phyloP scores from a whole-genome alignment of 2,797 vertebrate genomes.

The Chiroxiphia lanceolata region DNA sequence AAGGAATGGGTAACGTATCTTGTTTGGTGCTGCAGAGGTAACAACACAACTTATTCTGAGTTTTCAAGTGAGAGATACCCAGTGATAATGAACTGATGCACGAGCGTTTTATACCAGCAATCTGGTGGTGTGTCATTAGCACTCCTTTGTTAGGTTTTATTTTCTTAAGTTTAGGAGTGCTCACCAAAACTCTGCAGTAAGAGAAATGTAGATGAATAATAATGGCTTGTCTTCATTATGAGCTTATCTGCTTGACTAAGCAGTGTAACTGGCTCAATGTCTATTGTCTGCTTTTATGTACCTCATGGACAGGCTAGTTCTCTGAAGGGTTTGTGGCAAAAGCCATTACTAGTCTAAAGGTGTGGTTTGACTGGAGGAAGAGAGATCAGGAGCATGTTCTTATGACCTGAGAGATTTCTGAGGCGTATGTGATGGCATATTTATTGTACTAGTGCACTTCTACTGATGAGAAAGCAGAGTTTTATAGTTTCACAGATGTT shows the following conservation, averaged over 20 bases:
- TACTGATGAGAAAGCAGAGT: not conserved
- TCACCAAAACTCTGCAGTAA: not conserved
- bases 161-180: not conserved
- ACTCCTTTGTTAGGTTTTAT: not conserved
- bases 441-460: not conserved
- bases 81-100: not conserved
- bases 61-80: not conserved
- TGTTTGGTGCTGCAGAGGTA: not conserved
- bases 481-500: not conserved
- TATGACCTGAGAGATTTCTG: not conserved
- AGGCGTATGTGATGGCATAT: not conserved
- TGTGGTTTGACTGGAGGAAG: not conserved
- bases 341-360: not conserved
- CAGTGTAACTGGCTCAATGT: not conserved
- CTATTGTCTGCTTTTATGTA: not conserved
- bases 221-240: not conserved
- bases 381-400: not conserved
- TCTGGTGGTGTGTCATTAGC: not conserved
- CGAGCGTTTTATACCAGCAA: not conserved
- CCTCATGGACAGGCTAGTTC: not conserved
- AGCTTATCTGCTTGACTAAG: not conserved
- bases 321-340: not conserved
- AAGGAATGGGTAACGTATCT: not conserved
- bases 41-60: not conserved
- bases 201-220: not conserved